These are phyloP conservation scores for Tachyglossus aculeatus DNA, from an alignment of 2,797 vertebrate genomes.

Conservation along the genomic window DNA sequence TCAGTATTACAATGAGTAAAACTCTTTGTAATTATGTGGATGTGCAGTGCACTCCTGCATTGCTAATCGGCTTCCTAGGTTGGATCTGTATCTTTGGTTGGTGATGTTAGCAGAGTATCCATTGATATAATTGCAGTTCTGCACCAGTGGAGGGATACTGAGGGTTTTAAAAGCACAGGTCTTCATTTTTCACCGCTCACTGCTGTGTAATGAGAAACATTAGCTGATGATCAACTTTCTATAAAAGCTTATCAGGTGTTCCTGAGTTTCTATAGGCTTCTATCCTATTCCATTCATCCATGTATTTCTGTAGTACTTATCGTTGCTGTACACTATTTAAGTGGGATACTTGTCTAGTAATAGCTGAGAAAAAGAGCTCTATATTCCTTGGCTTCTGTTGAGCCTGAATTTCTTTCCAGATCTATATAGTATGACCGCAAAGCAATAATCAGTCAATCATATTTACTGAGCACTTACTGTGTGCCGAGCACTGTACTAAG, in stretches of 20 bases:
- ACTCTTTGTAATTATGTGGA: constrained; percentile 72
- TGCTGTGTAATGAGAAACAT: neutral
- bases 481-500: too few species aligned
- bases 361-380: too few species aligned
- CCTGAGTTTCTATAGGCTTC: constrained; percentile 10
- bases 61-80: constrained; percentile 69
- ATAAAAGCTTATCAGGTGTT: too few species aligned
- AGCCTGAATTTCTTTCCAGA: too few species aligned
- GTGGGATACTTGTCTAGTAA: too few species aligned
- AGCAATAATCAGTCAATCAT: too few species aligned
- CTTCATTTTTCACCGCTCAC: constrained; percentile 15
- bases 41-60: constrained; percentile 60
- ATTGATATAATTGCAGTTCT: constrained; percentile 60
- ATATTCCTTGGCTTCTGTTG: too few species aligned
- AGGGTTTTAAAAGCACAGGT: constrained; percentile 54
- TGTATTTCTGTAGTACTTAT: too few species aligned
- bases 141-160: constrained; percentile 45
- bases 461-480: too few species aligned
- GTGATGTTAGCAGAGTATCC: constrained; percentile 56
- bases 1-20: constrained; percentile 68
- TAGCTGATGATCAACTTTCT: constrained; percentile 6
- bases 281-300: too few species aligned
- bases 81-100: constrained; percentile 56
- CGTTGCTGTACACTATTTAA: too few species aligned
- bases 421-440: too few species aligned